Conservation (phyloP, 1,140 invertebrate genomes). For the Ips typographus region DNA sequence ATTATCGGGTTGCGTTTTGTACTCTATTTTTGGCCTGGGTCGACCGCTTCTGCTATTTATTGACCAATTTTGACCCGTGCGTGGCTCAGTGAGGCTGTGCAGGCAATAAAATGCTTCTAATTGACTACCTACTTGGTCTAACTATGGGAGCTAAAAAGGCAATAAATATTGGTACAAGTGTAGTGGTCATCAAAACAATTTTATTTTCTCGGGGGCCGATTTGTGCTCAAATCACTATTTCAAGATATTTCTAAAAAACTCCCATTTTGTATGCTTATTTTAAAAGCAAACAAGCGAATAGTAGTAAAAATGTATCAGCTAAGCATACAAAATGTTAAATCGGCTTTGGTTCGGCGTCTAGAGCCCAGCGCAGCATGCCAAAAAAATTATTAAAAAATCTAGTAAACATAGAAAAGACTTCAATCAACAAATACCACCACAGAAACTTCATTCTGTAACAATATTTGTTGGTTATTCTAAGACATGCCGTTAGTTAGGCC, state of each 20-base stretch:
- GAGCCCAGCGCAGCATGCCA: conserved; percentile 45
- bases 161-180: conserved; percentile 37
- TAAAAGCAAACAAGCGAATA: conserved; percentile 4
- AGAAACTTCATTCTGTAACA: neutral
- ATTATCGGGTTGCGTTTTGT: neutral
- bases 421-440: conserved; percentile 19
- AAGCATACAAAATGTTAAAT: conserved; percentile 26
- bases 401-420: neutral
- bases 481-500: conserved; percentile 27
- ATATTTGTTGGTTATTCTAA: conserved; percentile 10
- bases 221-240: conserved; percentile 14
- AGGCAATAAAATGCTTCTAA: conserved; percentile 51
- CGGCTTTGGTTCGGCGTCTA: conserved; percentile 45
- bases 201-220: neutral
- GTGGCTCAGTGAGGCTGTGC: conserved; percentile 53
- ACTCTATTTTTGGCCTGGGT: neutral
- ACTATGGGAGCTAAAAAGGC: conserved; percentile 31
- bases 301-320: conserved; percentile 1
- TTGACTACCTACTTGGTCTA: conserved; percentile 40
- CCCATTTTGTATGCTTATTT: conserved; percentile 49
- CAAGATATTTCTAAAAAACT: conserved; percentile 1
- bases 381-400: conserved; percentile 33
- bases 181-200: conserved; percentile 34
- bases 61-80: conserved; percentile 45
- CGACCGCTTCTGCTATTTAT: neutral